Base-by-base conservation (phyloP, 2,797 vertebrate species). In the Sebastiscus tertius region DNA sequence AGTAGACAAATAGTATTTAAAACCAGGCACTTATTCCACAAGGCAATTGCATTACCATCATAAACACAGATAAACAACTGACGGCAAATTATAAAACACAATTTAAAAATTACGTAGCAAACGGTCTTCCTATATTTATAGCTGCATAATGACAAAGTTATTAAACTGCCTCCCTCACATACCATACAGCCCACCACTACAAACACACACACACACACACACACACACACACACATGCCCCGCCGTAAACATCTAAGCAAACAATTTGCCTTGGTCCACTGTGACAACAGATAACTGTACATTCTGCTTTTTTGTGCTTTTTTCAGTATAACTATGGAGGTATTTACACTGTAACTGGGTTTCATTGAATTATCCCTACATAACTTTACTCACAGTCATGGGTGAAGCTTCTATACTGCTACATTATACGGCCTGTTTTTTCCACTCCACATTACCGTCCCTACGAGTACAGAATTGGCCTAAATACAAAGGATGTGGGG, bases 21-120 rank as follows among this genome's bases (percentile, higher is more conserved):
- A 89, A 67, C 81, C 89, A 94, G 92, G 92, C 93, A 93, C 91
- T 93, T 91, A 66, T 67, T 86, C 82, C 81, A 91, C 82, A 90
- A 94, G 92, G 88, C 90, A 87, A 80, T 3, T 39, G 62, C 65
- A 31, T 74, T 59, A 77, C 46, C 70, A 46, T 66, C 42, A 61
- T 69, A 29, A 70, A 81, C 64, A 82, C 36, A 70, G 54, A 89
- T 36, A 24, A 71, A 87, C 66, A 83, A 72, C n/a, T 66, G 27
- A 67, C 60, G 36, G 58, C 58, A 72, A 59, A 73, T 33, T 69
- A 65, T 64, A 63, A 82, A 80, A 70, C 52, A 69, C 27, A 34
- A 22, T 69, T 77, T 60, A 5, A 63, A 63, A 79, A 68, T 71
- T 0, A 81, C 36, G 61, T 24, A 52, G 61, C 63, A 79, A 82